Base-by-base conservation (phyloP, 1,140 invertebrate species). In the Mizuhopecten yessoensis region DNA sequence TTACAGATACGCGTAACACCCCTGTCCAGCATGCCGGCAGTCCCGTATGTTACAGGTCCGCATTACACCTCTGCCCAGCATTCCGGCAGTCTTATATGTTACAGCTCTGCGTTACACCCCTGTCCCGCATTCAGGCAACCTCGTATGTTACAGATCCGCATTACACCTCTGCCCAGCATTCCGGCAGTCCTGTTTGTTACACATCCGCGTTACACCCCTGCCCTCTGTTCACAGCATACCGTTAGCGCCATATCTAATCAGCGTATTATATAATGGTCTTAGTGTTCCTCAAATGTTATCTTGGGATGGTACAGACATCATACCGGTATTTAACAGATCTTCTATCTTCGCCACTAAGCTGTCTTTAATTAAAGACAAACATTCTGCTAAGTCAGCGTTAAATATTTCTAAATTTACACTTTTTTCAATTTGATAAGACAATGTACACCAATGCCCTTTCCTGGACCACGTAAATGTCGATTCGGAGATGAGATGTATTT, bases 241-340 rank as follows among this genome's bases (percentile, higher is more conserved):
- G 9, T 29, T 29, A 29, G 57, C 17, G n/a, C 57, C 57, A 9
- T 75, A 75, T 75, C 57, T 29, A 75, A 75, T 75, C n/a, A 75
- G 9, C 57, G 5, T 29, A 75, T 75, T 75, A 75, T 75, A 75
- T 75, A 75, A 75, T 17, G 5, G 1, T 75, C n/a, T 75, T 29
- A 75, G 57, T 75, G 23, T n/a, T 7, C 23, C 57, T 29, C 23
- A 9, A 75, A 75, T 45, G 57, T 75, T 75, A 75, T 75, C 57
- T n/a, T 5, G 57, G 7, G 57, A 75, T 75, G 57, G 23, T n/a
- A 75, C 17, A 75, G 23, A 75, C 57, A 75, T n/a, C 29, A 75
- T 75, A 5, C 57, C n/a, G 57, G 9, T 75, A 75, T 75, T 75
- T 75, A 75, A 75, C 57, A 75, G 57, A 75, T 75, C 23, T 75